Conservation (phyloP, 1,140 invertebrate genomes). For the Neodiprion fabricii region DNA sequence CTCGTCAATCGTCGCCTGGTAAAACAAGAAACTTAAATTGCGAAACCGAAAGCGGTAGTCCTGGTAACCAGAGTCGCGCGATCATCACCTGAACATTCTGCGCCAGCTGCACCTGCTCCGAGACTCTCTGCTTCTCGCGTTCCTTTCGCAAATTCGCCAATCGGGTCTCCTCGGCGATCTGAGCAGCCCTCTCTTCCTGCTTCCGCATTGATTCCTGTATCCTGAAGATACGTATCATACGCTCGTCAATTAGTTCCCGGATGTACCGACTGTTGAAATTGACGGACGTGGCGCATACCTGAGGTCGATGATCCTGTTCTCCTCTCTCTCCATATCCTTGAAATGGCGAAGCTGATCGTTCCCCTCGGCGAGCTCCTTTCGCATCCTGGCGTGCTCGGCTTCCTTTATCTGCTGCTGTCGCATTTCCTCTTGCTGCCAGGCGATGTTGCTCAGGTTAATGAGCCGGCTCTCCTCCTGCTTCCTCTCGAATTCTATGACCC, state of each 20-base stretch:
- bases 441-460: slow-evolving; percentile 65
- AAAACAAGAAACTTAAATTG: slow-evolving; percentile 9
- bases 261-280: not conserved
- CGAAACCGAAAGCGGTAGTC: no score
- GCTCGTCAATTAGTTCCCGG: slow-evolving; percentile 11
- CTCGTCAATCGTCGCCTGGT: slow-evolving; percentile 61
- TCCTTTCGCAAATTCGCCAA: slow-evolving; percentile 57
- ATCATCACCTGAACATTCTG: slow-evolving; percentile 49
- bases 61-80: not conserved
- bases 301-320: slow-evolving; percentile 67
- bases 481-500: slow-evolving; percentile 67
- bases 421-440: slow-evolving; percentile 64
- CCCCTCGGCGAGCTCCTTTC: slow-evolving; percentile 64
- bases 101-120: slow-evolving; percentile 52
- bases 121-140: slow-evolving; percentile 56
- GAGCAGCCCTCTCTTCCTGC: slow-evolving; percentile 65
- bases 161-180: slow-evolving; percentile 52
- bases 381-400: slow-evolving; percentile 53
- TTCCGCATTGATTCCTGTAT: slow-evolving; percentile 67
- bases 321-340: slow-evolving; percentile 64
- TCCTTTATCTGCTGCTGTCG: slow-evolving; percentile 52
- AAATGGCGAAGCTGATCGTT: slow-evolving; percentile 65
- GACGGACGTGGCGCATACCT: slow-evolving; percentile 52
- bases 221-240: slow-evolving; percentile 39
- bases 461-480: slow-evolving; percentile 71